phyloP scores from a whole-genome alignment of 2,797 vertebrate genomes.

The Amblyopsis hoosieri region DNA sequence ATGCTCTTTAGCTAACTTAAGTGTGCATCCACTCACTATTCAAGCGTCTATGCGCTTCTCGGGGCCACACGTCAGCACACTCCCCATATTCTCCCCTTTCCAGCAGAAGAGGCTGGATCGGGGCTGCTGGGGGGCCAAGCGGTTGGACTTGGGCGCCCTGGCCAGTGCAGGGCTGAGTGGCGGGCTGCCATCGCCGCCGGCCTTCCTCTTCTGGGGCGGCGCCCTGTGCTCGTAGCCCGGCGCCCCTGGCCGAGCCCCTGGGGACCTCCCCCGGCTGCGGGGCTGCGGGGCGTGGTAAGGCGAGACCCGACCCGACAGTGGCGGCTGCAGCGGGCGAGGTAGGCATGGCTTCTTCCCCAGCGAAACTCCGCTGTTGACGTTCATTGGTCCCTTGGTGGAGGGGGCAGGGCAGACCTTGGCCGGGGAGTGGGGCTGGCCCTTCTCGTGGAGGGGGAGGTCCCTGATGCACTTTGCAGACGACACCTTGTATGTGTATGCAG shows the following conservation, averaged over 20 bases:
- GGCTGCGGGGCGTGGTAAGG: conserved; percentile 40
- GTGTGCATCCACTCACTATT: conserved; percentile 69
- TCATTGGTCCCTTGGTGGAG: conserved; percentile 63
- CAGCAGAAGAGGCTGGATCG: conserved; percentile 71
- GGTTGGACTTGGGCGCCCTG: conserved; percentile 71
- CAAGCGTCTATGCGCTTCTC: conserved; percentile 78
- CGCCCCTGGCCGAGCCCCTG: conserved; percentile 54
- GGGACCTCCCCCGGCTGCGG: conserved; percentile 24
- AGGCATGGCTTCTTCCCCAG: conserved; percentile 62
- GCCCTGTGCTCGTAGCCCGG: conserved; percentile 69
- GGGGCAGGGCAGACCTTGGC: conserved; percentile 58
- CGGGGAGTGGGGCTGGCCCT: conserved; percentile 58
- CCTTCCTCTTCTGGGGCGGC: conserved; percentile 80
- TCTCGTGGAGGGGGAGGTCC: conserved; percentile 57
- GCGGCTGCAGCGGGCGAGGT: conserved; percentile 42
- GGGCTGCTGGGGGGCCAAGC: conserved; percentile 59
- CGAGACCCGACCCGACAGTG: conserved; percentile 27
- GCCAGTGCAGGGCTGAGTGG: conserved; percentile 39
- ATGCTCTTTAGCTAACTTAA: no score
- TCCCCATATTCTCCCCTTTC: conserved; percentile 73
- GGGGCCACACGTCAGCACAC: conserved; percentile 57
- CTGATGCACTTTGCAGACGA: conserved; percentile 44
- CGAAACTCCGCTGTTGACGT: conserved; percentile 71
- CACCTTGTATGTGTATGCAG: conserved; percentile 12
- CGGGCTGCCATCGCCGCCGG: conserved; percentile 52